Conservation (phyloP, 2,113 vertebrate genomes). For the Thalassoma bifasciatum region DNA sequence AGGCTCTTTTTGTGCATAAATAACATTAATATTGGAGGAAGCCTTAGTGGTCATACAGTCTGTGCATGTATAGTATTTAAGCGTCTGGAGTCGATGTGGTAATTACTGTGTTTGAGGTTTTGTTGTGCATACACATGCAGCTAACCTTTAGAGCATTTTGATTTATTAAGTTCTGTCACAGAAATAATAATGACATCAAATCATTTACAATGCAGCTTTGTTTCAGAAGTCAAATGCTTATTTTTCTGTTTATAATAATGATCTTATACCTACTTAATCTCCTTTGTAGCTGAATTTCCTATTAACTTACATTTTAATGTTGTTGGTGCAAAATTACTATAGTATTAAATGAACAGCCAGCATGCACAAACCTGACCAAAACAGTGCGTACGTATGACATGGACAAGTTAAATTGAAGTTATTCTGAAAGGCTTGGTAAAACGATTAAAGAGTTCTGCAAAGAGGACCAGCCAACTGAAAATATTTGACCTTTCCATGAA, state of each 20-base stretch:
- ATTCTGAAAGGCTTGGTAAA: neutral
- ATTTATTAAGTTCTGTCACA: neutral
- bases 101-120: constrained; percentile 15
- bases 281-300: neutral
- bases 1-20: constrained; percentile 36
- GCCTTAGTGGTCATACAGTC: constrained; percentile 10
- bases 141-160: neutral
- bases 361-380: too few relatives aligned
- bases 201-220: neutral
- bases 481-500: constrained; percentile 49
- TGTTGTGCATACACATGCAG: neutral
- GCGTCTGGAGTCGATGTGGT: constrained; percentile 33
- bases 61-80: constrained; percentile 19
- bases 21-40: constrained; percentile 41
- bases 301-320: neutral
- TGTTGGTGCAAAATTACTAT: too few relatives aligned
- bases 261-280: neutral
- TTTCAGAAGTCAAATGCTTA: neutral
- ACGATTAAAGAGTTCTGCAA: constrained; percentile 10
- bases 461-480: constrained; percentile 1
- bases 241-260: neutral
- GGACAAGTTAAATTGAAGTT: neutral
- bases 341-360: too few relatives aligned
- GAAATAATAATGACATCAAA: neutral
- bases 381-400: too few relatives aligned